These are phyloP conservation scores for Corythoichthys intestinalis DNA, from an alignment of 2,113 vertebrate genomes.

Conservation along the genomic window DNA sequence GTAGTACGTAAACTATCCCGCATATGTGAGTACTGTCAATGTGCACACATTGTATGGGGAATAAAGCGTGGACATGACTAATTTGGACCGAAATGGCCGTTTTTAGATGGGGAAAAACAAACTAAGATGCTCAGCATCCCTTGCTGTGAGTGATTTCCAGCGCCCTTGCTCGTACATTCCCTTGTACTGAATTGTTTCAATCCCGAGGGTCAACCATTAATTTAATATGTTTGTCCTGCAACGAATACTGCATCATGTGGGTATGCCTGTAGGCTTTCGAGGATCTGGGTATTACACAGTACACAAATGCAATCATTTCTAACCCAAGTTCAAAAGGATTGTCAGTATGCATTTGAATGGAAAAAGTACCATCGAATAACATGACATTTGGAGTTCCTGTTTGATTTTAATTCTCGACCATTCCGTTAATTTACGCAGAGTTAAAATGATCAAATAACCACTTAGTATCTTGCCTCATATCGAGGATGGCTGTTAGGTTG, in stretches of 20 bases:
- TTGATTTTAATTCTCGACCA: neutral
- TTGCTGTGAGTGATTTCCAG: too few species aligned
- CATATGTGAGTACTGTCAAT: too few species aligned
- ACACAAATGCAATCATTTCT: neutral
- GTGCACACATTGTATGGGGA: too few species aligned
- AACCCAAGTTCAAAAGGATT: neutral
- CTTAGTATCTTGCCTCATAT: constrained; percentile 1
- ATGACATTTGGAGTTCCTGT: neutral
- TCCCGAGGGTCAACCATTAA: too few species aligned
- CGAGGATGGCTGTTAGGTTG: constrained; percentile 15
- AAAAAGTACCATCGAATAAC: neutral
- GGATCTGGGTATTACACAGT: neutral
- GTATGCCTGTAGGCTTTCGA: too few species aligned
- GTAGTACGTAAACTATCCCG: too few species aligned
- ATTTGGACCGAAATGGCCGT: too few species aligned
- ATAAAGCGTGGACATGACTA: too few species aligned
- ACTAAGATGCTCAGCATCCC: too few species aligned
- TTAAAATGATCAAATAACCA: neutral
- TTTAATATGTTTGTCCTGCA: neutral
- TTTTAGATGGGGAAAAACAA: too few species aligned
- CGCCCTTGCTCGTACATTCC: too few species aligned
- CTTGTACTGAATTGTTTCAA: too few species aligned
- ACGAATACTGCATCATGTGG: neutral
- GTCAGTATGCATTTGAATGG: neutral
- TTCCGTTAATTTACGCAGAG: neutral